These are phyloP conservation scores for Notarius lentiginosus DNA, from an alignment of 2,113 vertebrate genomes.

Conservation along the genomic window DNA sequence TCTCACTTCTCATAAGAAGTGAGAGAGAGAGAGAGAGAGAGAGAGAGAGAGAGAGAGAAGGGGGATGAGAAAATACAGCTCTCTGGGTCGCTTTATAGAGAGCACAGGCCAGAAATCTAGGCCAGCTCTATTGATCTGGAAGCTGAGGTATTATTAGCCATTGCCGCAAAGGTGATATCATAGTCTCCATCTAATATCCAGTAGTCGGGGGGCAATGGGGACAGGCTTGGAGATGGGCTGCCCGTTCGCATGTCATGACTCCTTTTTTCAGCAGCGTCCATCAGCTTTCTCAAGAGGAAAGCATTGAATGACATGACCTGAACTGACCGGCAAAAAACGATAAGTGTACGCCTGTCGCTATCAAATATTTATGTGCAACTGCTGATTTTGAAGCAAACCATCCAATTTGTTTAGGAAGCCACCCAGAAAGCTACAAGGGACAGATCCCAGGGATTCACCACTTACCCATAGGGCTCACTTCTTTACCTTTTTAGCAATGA, in stretches of 20 bases:
- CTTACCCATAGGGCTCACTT: constrained; percentile 31
- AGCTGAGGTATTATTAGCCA: constrained; percentile 74
- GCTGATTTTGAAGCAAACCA: constrained; percentile 76
- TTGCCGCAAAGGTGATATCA: constrained; percentile 72
- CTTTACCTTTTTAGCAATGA: constrained; percentile 53
- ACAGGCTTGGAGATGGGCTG: constrained; percentile 37
- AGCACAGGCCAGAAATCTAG: constrained; percentile 68
- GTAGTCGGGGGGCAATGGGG: constrained; percentile 54
- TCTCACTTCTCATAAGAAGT: constrained; percentile 64
- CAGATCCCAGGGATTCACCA: constrained; percentile 60
- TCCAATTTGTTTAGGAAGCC: constrained; percentile 77
- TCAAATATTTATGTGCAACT: constrained; percentile 77
- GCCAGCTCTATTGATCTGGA: constrained; percentile 78
- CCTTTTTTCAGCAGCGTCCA: constrained; percentile 20
- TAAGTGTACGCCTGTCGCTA: constrained; percentile 67
- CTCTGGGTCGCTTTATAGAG: constrained; percentile 77
- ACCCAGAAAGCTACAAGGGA: constrained; percentile 70
- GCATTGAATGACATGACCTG: constrained; percentile 40
- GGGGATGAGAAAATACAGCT: constrained; percentile 42
- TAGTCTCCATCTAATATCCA: constrained; percentile 70
- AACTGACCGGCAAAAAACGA: constrained; percentile 74
- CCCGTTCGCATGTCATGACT: constrained; percentile 13
- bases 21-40: background rate
- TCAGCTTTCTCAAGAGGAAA: constrained; percentile 24
- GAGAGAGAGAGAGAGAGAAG: background rate